phyloP scores from a whole-genome alignment of 2,113 vertebrate genomes.

The Macheiramphus alcinus region DNA sequence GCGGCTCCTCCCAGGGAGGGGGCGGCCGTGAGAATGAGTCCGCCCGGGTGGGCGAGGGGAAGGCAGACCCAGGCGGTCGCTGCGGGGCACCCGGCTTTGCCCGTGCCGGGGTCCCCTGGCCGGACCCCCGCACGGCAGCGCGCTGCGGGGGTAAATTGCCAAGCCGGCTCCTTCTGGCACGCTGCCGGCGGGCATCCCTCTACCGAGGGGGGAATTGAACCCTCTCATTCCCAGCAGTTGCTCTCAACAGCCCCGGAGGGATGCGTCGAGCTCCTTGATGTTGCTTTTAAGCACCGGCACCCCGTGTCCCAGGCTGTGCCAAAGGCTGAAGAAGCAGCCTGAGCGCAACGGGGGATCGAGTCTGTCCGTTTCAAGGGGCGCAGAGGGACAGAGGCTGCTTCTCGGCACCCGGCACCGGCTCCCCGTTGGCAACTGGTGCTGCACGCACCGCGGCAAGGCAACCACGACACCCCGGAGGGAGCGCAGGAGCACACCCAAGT shows the following conservation, averaged over 20 bases:
- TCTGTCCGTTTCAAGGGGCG: accelerated
- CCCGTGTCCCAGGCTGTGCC: background rate
- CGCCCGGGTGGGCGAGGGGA: background rate
- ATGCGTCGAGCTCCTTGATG: background rate
- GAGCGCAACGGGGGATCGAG: accelerated
- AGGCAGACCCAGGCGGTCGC: background rate
- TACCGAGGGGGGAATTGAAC: background rate
- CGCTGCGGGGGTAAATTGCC: accelerated
- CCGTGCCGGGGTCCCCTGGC: accelerated
- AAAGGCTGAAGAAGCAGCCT: background rate
- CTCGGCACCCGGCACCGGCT: background rate
- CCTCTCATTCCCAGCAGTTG: background rate
- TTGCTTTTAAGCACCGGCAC: background rate
- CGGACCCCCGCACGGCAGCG: accelerated
- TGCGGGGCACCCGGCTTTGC: background rate
- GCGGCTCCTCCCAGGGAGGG: background rate
- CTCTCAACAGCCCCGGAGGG: background rate
- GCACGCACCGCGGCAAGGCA: background rate
- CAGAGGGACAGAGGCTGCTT: background rate
- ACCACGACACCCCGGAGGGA: background rate
- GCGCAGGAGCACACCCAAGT: background rate
- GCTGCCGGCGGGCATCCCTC: background rate
- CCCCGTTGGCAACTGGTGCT: background rate
- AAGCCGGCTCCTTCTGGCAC: background rate
- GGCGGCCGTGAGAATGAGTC: background rate